Evolutionary conservation across 1,140 invertebrate species (phyloP).

Genomic region (Brachionus rotundiformis): DNA sequence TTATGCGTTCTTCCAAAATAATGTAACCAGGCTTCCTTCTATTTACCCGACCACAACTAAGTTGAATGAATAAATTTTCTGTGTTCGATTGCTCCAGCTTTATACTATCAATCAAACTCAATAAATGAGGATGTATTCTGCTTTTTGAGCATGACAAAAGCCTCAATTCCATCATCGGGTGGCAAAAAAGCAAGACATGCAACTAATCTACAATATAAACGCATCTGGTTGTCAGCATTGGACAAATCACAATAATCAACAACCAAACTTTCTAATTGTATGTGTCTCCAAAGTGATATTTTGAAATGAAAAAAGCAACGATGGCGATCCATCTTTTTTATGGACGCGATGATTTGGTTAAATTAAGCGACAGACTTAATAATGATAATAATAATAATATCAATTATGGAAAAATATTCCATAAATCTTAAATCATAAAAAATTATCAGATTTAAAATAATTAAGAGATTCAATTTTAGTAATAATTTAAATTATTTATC

Average conservation of each 20-base stretch:
- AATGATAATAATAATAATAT: no score
- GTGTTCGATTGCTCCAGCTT: constrained; percentile 3
- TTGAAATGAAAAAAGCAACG: constrained; percentile 44
- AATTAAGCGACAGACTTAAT: no score
- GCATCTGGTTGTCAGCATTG: background rate
- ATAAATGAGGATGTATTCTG: background rate
- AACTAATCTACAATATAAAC: background rate
- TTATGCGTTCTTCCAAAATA: constrained; percentile 4
- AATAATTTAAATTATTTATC: no score
- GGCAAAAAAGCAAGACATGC: background rate
- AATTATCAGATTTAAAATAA: no score
- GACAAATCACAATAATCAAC: constrained; percentile 21
- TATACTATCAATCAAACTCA: constrained; percentile 22
- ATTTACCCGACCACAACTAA: constrained; percentile 15
- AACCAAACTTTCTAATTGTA: background rate
- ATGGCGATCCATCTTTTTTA: no score
- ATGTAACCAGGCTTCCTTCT: background rate
- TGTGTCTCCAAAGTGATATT: background rate
- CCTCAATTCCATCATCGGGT: background rate
- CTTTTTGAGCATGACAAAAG: constrained; percentile 12
- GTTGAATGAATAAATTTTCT: constrained; percentile 8
- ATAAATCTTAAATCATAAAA: no score
- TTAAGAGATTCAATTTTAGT: no score
- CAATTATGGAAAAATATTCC: no score
- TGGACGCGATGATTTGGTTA: no score